Conservation (phyloP, 2,113 vertebrate genomes). For the Paratilapia polleni region DNA sequence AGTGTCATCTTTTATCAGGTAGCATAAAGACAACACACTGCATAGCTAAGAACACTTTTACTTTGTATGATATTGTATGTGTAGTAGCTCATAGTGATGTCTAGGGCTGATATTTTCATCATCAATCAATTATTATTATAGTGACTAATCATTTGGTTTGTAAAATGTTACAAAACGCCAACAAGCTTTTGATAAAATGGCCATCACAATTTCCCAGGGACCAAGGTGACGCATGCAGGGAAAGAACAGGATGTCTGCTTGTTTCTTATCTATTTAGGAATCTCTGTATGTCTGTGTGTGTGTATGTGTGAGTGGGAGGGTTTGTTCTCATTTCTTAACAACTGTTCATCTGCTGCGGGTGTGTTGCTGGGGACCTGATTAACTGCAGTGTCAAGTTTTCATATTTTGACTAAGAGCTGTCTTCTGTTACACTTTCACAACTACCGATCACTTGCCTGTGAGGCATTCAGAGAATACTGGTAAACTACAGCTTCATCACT, state of each 20-base stretch:
- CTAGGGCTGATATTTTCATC: neutral
- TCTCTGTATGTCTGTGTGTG: neutral
- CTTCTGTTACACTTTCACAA: neutral
- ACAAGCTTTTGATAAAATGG: neutral
- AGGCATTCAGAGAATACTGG: neutral
- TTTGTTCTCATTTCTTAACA: neutral
- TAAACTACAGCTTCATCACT: neutral
- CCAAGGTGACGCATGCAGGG: neutral
- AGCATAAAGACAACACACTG: neutral
- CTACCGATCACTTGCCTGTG: neutral
- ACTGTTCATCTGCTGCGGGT: neutral
- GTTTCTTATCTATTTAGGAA: neutral
- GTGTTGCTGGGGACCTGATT: neutral
- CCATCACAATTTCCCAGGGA: neutral
- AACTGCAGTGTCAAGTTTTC: neutral
- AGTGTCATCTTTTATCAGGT: neutral
- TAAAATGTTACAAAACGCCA: neutral
- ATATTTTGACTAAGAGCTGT: neutral
- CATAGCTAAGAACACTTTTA: neutral
- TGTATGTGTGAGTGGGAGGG: neutral
- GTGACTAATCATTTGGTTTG: neutral
- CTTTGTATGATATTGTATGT: neutral
- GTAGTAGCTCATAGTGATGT: no score
- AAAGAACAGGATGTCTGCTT: neutral
- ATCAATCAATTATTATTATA: neutral